These are phyloP conservation scores for Charina bottae DNA, from an alignment of 2,113 vertebrate genomes.

Conservation along the genomic window DNA sequence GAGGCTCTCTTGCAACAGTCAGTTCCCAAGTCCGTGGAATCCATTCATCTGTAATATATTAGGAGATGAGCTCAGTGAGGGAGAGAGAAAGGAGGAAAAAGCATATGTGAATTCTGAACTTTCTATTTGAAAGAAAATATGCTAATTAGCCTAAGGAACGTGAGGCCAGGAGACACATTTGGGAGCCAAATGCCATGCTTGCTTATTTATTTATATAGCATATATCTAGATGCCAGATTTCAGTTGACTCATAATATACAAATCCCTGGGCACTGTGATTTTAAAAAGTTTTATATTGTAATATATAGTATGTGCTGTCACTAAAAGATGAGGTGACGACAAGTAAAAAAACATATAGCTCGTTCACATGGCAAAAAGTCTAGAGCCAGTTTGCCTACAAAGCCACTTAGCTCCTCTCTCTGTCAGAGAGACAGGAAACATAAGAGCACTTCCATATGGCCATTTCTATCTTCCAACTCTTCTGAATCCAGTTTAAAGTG, in stretches of 20 bases:
- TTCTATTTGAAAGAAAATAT: constrained; percentile 57
- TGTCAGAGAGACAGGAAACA: background rate
- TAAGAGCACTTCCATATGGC: background rate
- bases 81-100: constrained; percentile 45
- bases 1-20: constrained; percentile 22
- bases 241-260: background rate
- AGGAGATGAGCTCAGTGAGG: constrained; percentile 19
- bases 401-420: background rate
- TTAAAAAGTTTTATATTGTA: background rate
- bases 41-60: constrained; percentile 65
- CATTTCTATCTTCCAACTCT: background rate
- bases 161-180: constrained; percentile 63
- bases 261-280: constrained; percentile 30
- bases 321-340: background rate
- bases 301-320: background rate
- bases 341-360: background rate
- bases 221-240: background rate
- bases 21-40: constrained; percentile 64
- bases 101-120: constrained; percentile 65
- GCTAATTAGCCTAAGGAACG: constrained; percentile 62
- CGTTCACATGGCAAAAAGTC: background rate
- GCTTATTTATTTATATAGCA: background rate
- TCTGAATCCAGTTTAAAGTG: background rate
- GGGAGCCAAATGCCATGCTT: constrained; percentile 56
- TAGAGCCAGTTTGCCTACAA: background rate